Base-by-base conservation (phyloP, 64 coral and sea anemone species). In the Catalaphyllia jardinei region DNA sequence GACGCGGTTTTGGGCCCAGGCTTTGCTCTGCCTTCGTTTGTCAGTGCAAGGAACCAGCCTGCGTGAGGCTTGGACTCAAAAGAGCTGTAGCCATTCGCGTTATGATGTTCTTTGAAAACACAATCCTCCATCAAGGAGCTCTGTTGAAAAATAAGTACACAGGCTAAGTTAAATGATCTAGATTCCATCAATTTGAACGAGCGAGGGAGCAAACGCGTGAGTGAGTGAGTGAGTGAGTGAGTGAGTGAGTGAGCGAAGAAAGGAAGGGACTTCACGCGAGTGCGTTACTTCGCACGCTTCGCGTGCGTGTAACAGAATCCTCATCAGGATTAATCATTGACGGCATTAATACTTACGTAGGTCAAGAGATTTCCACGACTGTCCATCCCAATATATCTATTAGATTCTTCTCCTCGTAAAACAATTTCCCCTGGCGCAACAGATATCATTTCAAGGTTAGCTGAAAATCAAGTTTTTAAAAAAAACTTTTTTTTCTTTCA, bases 31-130 rank as follows among this genome's bases (percentile, higher is more conserved):
- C 89, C 89, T 31, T 82, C 71, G 3, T 83, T 83, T 71, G 78
- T 90, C 67, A 90, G 57, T 20, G 64, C 89, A 22, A 90, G 78
- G n/a, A 60, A 90, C 89, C 89, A 90, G 9, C 78, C 89, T 7
- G 27, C 10, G 39, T 90, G 67, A 10, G 64, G 77, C 72, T 51
- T 90, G 27, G 89, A 90, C 72, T 90, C 89, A 57, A 82, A 90
- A 33, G 89, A 82, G 11, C 71, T 90, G 76, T 90, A 90, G 3
- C 77, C 89, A 90, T 69, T 82, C 4, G 0, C 29, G 20, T 61
- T 22, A 22, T 63, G 60, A 7, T 60, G 67, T 62, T 90, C 89
- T 75, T 90, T 90, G 20, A 90, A 90, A 18, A 90, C 52, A 74
- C 89, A 90, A 27, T 72, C 78, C 20, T 83, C 62, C 15, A 72